These are phyloP conservation scores for Octonoba sinensis DNA, from an alignment of 2,888 invertebrate genomes.

Conservation along the genomic window DNA sequence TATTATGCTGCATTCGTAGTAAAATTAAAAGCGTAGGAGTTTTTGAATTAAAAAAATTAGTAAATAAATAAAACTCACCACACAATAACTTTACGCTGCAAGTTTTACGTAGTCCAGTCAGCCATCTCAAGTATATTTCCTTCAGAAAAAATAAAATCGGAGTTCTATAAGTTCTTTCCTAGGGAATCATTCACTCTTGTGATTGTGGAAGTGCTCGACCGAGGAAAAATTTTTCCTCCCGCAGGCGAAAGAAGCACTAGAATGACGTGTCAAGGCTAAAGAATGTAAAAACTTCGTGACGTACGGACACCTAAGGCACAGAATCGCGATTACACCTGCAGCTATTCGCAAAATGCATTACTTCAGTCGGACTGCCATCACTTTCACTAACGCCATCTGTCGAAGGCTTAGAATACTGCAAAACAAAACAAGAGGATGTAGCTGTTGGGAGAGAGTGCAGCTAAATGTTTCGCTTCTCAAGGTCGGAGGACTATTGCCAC, in stretches of 20 bases:
- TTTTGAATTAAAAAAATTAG: slow-evolving; percentile 6
- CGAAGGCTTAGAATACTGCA: slow-evolving; percentile 52
- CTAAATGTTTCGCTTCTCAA: slow-evolving; percentile 11
- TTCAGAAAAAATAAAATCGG: slow-evolving; percentile 32
- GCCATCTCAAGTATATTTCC: slow-evolving; percentile 33
- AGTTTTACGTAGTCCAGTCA: slow-evolving; percentile 49
- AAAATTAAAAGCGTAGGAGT: slow-evolving; percentile 9
- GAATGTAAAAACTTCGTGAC: slow-evolving; percentile 62
- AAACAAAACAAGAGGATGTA: slow-evolving; percentile 54
- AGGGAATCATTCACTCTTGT: slow-evolving; percentile 38
- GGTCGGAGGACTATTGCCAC: slow-evolving; percentile 22
- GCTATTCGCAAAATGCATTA: slow-evolving; percentile 45
- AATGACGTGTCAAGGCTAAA: slow-evolving; percentile 64
- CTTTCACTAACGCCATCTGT: slow-evolving; percentile 61
- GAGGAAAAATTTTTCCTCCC: slow-evolving; percentile 44
- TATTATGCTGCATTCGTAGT: not conserved
- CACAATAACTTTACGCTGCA: slow-evolving; percentile 3
- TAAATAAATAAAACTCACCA: slow-evolving; percentile 40
- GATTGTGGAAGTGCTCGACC: slow-evolving; percentile 39
- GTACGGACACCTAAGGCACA: slow-evolving; percentile 34
- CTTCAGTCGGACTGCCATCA: slow-evolving; percentile 22
- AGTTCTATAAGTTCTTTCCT: slow-evolving; percentile 20
- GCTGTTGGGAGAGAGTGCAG: slow-evolving; percentile 21
- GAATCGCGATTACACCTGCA: slow-evolving; percentile 58
- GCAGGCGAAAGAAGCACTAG: slow-evolving; percentile 40